These are phyloP conservation scores for Macrosiphum euphorbiae DNA, from an alignment of 2,888 invertebrate species.

Conservation along the genomic window DNA sequence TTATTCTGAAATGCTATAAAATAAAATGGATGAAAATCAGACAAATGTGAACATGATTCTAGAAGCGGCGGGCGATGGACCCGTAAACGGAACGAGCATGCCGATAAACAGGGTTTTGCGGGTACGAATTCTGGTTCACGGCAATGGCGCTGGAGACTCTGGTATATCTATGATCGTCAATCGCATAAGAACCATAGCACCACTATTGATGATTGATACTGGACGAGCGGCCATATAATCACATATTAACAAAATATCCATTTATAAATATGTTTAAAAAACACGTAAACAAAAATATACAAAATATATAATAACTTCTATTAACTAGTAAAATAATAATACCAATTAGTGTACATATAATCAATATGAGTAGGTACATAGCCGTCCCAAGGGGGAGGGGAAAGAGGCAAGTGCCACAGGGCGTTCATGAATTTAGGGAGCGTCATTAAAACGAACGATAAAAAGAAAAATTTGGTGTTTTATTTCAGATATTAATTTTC, in stretches of 20 bases:
- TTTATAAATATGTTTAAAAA: background rate
- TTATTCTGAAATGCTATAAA: background rate
- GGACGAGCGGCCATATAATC: background rate
- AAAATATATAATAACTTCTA: background rate
- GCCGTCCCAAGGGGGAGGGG: no score
- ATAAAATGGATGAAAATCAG: background rate
- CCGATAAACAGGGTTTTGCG: background rate
- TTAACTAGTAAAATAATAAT: background rate
- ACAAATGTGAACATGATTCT: background rate
- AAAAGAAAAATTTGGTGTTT: no score
- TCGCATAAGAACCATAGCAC: background rate
- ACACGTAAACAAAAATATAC: background rate
- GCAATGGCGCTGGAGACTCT: slow-evolving; percentile 30
- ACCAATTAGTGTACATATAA: background rate
- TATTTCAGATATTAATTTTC: no score
- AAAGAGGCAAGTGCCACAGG: no score
- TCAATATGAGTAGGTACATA: no score
- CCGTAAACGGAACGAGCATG: background rate
- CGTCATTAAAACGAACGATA: no score
- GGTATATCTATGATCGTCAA: background rate
- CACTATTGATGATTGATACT: background rate
- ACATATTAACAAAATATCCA: background rate
- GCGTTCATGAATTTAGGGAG: no score
- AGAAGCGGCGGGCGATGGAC: slow-evolving; percentile 15
- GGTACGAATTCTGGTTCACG: background rate